These are phyloP conservation scores for Pammene fasciana DNA, from an alignment of 2,888 invertebrate genomes.

Conservation along the genomic window DNA sequence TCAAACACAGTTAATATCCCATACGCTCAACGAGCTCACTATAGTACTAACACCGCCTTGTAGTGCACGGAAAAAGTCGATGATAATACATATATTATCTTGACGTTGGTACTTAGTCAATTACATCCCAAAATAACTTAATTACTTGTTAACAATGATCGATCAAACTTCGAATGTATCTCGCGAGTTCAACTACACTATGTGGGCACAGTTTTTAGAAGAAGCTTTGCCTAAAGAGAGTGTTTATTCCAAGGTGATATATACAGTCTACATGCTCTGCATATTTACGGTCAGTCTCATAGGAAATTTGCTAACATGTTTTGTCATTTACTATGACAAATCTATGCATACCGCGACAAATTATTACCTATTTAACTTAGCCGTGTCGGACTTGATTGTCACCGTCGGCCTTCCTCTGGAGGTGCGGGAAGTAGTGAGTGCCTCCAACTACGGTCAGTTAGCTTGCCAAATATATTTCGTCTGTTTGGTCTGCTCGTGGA, in stretches of 20 bases:
- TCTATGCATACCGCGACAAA: constrained; percentile 43
- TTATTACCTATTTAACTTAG: constrained; percentile 42
- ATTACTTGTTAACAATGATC: constrained; percentile 1
- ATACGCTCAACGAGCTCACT: constrained; percentile 14
- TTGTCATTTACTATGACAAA: constrained; percentile 48
- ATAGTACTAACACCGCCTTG: background rate
- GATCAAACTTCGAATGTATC: constrained; percentile 5
- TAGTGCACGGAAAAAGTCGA: constrained; percentile 7
- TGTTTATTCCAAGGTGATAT: constrained; percentile 21
- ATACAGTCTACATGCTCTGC: constrained; percentile 23
- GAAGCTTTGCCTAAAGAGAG: constrained; percentile 24
- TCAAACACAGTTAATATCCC: constrained; percentile 22
- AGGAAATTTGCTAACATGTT: constrained; percentile 52
- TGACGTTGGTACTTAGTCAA: too few species aligned
- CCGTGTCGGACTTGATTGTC: constrained; percentile 41
- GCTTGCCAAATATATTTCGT: constrained; percentile 62
- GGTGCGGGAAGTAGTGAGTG: constrained; percentile 44
- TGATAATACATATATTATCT: too few species aligned
- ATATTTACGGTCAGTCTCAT: constrained; percentile 38
- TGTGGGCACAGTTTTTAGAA: constrained; percentile 37
- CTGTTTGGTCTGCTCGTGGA: constrained; percentile 59
- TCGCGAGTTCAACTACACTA: constrained; percentile 16
- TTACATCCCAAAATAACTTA: background rate
- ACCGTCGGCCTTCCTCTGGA: constrained; percentile 35
- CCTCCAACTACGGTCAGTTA: constrained; percentile 50